phyloP scores from a whole-genome alignment of 2,888 invertebrate species.

The Xestia xanthographa region DNA sequence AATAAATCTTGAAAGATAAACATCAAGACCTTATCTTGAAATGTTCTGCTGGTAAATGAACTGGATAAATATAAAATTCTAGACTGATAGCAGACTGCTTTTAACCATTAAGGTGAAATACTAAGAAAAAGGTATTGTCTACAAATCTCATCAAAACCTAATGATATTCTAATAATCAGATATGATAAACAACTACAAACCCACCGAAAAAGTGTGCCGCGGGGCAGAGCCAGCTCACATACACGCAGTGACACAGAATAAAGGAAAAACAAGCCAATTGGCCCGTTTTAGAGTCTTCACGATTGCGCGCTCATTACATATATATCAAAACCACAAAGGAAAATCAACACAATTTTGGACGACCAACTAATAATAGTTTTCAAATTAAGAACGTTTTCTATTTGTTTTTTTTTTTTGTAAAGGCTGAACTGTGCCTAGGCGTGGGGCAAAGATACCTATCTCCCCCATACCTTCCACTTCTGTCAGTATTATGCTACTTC shows the following conservation, averaged over 20 bases:
- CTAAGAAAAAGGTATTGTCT: neutral
- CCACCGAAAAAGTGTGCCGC: no score
- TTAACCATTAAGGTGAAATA: neutral
- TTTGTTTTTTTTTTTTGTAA: neutral
- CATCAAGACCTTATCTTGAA: conserved; percentile 37
- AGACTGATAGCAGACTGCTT: conserved; percentile 7
- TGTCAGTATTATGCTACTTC: neutral
- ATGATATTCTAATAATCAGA: no score
- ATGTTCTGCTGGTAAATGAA: conserved; percentile 35
- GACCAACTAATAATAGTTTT: neutral
- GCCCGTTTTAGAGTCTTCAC: no score
- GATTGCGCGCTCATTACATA: no score
- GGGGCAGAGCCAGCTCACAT: no score
- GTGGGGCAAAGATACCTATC: neutral
- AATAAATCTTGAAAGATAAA: conserved; percentile 57
- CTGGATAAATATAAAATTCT: conserved; percentile 37
- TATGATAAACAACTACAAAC: no score
- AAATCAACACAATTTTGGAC: neutral
- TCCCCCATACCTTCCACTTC: neutral
- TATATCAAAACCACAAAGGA: neutral
- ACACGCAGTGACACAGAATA: no score
- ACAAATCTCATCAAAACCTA: neutral
- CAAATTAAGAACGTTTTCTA: neutral
- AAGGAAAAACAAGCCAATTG: no score
- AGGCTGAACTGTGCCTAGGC: neutral